A percentile compares a stretch with the other conserved stretches of the same genome.
Evolutionary conservation across 2,797 vertebrate species (phyloP).

Genomic region (Sciaenops ocellatus): DNA sequence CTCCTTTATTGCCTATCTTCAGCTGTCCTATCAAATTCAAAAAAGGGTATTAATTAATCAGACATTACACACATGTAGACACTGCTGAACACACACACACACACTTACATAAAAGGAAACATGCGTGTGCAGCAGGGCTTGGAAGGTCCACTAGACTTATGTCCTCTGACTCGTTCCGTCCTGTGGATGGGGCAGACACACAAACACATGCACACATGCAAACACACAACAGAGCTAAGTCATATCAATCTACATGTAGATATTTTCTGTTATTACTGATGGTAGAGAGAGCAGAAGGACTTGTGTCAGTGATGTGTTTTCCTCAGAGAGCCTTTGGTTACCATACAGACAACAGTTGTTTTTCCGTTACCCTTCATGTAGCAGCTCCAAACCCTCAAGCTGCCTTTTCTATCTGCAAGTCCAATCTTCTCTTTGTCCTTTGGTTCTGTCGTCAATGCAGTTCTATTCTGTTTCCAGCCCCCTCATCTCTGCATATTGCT

Average conservation of each 20-base stretch:
- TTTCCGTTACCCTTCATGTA: slow-evolving; percentile 78
- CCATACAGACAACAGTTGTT: slow-evolving; percentile 73
- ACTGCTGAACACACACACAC: slow-evolving; percentile 23
- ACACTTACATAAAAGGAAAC: slow-evolving; percentile 33
- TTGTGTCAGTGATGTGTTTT: slow-evolving; percentile 80
- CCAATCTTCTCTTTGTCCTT: slow-evolving; percentile 80
- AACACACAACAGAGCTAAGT: slow-evolving; percentile 54
- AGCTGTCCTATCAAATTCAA: too few species aligned
- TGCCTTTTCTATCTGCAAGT: slow-evolving; percentile 79
- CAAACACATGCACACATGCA: slow-evolving; percentile 36
- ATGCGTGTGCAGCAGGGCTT: slow-evolving; percentile 86
- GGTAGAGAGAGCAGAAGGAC: slow-evolving; percentile 82
- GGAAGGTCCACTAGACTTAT: slow-evolving; percentile 86
- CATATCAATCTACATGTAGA: slow-evolving; percentile 55
- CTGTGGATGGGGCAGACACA: slow-evolving; percentile 83
- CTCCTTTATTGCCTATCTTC: too few species aligned
- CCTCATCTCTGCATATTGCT: slow-evolving; percentile 84
- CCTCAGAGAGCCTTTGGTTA: slow-evolving; percentile 78
- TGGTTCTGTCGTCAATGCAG: slow-evolving; percentile 91
- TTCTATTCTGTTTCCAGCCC: slow-evolving; percentile 90
- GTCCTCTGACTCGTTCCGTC: slow-evolving; percentile 85
- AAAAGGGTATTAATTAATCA: slow-evolving; percentile 1
- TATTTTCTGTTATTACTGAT: slow-evolving; percentile 62
- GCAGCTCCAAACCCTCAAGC: slow-evolving; percentile 76
- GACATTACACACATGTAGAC: slow-evolving; percentile 18